Percentiles rank a stretch among this genome's conserved stretches.
These are phyloP conservation scores for Pteromalus puparum DNA, from an alignment of 1,140 invertebrate species.

Conservation along the genomic window DNA sequence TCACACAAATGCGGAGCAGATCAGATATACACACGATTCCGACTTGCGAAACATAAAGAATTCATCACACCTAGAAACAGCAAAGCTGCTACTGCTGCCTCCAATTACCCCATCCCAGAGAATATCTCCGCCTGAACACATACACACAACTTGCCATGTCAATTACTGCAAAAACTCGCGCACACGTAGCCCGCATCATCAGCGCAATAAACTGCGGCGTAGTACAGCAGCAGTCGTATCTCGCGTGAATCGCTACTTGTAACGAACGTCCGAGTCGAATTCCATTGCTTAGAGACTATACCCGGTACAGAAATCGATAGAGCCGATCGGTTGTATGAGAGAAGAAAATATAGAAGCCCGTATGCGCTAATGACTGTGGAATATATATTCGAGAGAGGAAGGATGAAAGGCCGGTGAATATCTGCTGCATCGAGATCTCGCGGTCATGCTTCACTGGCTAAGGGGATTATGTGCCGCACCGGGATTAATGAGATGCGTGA, in stretches of 20 bases:
- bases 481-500: slow-evolving; percentile 16
- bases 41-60: neutral
- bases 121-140: too few relatives aligned
- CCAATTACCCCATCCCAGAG: too few relatives aligned
- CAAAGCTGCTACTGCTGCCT: too few relatives aligned
- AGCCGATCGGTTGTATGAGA: slow-evolving; percentile 3
- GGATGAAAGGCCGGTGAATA: neutral
- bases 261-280: neutral
- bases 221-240: neutral
- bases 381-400: neutral
- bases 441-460: slow-evolving; percentile 28
- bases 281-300: neutral
- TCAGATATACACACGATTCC: too few relatives aligned
- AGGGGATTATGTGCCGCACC: neutral
- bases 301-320: slow-evolving; percentile 29
- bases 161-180: neutral
- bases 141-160: too few relatives aligned
- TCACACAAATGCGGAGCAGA: too few relatives aligned
- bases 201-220: too few relatives aligned
- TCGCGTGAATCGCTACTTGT: neutral
- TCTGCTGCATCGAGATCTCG: slow-evolving; percentile 3
- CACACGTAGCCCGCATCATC: too few relatives aligned
- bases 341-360: neutral
- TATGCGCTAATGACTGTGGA: slow-evolving; percentile 6
- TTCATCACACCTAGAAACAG: neutral